Evolutionary conservation across 2,888 invertebrate species (phyloP).

Genomic region (Panzeria rudis): DNA sequence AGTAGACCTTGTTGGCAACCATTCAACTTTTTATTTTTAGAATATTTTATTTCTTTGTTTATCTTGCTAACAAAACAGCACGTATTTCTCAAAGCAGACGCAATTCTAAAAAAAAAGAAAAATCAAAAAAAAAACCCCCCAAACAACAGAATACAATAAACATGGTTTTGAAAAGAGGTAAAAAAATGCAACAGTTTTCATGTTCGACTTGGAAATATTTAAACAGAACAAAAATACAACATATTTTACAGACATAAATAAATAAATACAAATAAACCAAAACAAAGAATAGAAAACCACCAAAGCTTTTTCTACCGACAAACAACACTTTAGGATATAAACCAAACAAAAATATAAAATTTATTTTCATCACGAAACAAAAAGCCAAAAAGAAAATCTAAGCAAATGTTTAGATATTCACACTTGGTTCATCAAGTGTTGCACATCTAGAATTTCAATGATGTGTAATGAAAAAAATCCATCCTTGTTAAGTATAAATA

Average conservation of each 20-base stretch:
- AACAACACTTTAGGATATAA: conserved; percentile 7
- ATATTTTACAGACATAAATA: background rate
- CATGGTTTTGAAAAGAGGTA: conserved; percentile 4
- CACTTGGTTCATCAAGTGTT: conserved; percentile 40
- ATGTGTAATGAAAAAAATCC: conserved; percentile 42
- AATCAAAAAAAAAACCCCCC: background rate
- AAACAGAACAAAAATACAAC: conserved; percentile 33
- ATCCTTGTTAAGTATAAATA: background rate
- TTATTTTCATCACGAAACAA: conserved; percentile 35
- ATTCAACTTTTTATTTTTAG: conserved; percentile 67
- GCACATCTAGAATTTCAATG: conserved; percentile 50
- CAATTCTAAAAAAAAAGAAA: conserved; percentile 50
- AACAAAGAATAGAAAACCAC: conserved; percentile 4
- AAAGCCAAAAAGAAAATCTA: conserved; percentile 6
- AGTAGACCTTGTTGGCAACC: conserved; percentile 74
- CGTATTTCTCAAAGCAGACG: conserved; percentile 62
- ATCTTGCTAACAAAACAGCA: conserved; percentile 61
- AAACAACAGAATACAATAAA: conserved; percentile 24
- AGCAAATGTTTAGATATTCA: conserved; percentile 40
- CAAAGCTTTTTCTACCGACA: conserved; percentile 1
- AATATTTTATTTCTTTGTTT: conserved; percentile 34
- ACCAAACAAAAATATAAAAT: conserved; percentile 35
- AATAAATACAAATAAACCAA: background rate
- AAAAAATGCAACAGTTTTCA: conserved; percentile 69
- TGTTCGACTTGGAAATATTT: conserved; percentile 43